Evolutionary conservation across 2,113 vertebrate species (phyloP).

Genomic region (Apus apus): DNA sequence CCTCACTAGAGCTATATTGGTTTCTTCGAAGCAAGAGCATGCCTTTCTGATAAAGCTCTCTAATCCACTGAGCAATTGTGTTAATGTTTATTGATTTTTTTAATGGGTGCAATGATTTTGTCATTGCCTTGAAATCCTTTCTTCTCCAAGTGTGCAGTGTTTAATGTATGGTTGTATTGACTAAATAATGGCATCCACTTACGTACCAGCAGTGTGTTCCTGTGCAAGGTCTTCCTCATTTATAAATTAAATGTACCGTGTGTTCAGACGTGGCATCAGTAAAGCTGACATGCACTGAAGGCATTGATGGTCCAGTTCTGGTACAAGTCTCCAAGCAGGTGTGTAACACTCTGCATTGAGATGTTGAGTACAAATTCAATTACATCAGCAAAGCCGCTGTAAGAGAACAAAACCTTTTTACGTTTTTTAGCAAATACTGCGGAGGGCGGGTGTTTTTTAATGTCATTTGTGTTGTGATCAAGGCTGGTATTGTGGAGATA

Average conservation of each 20-base stretch:
- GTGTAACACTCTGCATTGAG: background rate
- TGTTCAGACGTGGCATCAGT: background rate
- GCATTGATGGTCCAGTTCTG: background rate
- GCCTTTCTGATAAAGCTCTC: background rate
- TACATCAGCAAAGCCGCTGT: background rate
- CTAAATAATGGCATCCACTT: background rate
- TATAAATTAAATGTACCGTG: background rate
- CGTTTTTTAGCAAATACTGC: background rate
- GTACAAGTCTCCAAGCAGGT: background rate
- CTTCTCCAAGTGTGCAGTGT: background rate
- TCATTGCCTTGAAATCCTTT: background rate
- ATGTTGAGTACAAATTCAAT: background rate
- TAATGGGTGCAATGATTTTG: background rate
- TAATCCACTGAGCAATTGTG: background rate
- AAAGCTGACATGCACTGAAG: background rate
- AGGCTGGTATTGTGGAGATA: background rate
- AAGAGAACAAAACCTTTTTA: background rate
- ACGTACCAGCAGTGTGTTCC: background rate
- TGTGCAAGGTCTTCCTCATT: background rate
- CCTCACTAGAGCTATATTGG: background rate
- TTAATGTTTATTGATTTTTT: background rate
- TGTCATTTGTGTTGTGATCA: background rate
- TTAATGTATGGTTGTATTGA: background rate
- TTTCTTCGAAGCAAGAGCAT: background rate
- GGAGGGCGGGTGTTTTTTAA: background rate